These are phyloP conservation scores for Hetaerina americana DNA, from an alignment of 1,140 invertebrate species.

Conservation along the genomic window DNA sequence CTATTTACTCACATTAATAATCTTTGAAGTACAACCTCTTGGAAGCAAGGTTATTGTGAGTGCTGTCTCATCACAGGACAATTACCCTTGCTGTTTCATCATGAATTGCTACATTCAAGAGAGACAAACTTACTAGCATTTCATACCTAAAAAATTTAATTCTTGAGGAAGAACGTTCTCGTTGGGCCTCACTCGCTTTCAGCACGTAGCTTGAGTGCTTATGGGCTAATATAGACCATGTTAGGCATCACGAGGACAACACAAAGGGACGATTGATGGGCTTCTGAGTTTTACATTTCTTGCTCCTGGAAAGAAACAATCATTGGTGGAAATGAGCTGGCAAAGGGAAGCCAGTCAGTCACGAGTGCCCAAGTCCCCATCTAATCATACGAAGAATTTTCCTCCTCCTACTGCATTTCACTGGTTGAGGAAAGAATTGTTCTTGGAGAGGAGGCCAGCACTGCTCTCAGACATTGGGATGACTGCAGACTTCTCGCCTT, in stretches of 20 bases:
- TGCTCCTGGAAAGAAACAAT: neutral
- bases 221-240: too few species aligned
- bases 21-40: neutral
- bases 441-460: slow-evolving; percentile 29
- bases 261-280: neutral
- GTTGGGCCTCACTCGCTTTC: neutral
- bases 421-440: slow-evolving; percentile 29
- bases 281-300: neutral
- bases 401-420: slow-evolving; percentile 5
- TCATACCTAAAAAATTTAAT: neutral
- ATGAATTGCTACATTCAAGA: neutral
- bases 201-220: neutral
- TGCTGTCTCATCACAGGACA: neutral
- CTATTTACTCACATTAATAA: neutral
- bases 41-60: neutral
- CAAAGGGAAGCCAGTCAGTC: too few species aligned
- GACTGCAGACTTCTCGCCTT: slow-evolving; percentile 29
- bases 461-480: slow-evolving; percentile 36
- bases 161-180: neutral
- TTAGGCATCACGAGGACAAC: neutral
- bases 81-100: neutral
- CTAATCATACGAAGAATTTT: neutral
- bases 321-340: neutral
- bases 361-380: too few species aligned
- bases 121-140: neutral